Evolutionary conservation across 1,140 invertebrate genomes (phyloP).

Genomic region (Pogonognathellus flavescens): DNA sequence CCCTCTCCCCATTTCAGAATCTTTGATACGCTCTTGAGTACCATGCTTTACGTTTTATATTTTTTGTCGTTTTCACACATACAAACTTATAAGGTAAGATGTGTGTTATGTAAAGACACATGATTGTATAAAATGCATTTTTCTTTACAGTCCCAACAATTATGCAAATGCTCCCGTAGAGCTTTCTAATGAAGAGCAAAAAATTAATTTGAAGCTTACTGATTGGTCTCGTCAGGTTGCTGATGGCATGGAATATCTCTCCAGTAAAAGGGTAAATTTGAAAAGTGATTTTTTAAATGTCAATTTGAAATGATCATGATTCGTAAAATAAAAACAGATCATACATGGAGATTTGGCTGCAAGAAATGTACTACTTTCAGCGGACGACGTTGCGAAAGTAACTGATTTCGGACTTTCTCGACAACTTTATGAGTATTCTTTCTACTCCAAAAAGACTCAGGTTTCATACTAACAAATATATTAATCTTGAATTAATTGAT

Average conservation of each 20-base stretch:
- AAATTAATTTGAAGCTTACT: not conserved
- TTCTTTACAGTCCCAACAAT: no score
- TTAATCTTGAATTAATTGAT: no score
- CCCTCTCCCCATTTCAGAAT: no score
- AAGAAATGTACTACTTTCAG: constrained; percentile 73
- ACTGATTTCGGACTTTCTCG: constrained; percentile 74
- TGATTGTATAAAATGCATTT: no score
- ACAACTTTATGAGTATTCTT: constrained; percentile 60
- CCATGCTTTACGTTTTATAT: no score
- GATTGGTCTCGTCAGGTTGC: constrained; percentile 16
- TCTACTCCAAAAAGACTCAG: constrained; percentile 14
- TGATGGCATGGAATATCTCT: constrained; percentile 2
- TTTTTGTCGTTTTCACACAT: no score
- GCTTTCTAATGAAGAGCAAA: not conserved
- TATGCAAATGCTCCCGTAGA: not conserved
- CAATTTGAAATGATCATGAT: not conserved
- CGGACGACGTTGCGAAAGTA: constrained; percentile 71
- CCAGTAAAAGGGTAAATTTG: constrained; percentile 3
- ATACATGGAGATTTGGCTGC: constrained; percentile 72
- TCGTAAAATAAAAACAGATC: constrained; percentile 64
- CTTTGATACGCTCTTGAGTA: no score
- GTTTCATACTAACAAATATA: no score
- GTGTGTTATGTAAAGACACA: not conserved
- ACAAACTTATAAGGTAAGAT: not conserved
- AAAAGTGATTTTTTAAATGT: not conserved